A percentile compares a stretch with the other conserved stretches of the same genome.
phyloP scores from a whole-genome alignment of 2,888 invertebrate genomes.

The Bombyx huttoni region DNA sequence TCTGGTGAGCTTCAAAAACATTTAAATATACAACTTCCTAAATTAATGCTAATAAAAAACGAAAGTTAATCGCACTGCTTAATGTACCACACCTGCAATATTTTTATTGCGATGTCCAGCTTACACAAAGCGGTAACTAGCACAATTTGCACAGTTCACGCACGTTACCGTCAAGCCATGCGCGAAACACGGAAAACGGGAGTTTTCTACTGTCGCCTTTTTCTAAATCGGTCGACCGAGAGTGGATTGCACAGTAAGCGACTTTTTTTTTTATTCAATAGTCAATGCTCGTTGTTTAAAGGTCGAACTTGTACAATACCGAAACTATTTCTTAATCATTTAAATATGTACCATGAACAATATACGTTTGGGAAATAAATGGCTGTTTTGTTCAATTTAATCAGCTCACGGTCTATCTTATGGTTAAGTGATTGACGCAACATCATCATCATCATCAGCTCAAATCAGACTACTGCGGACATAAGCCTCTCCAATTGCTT shows the following conservation, averaged over 20 bases:
- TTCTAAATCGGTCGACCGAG: background rate
- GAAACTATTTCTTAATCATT: background rate
- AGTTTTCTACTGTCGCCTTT: background rate
- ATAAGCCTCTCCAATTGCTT: no score
- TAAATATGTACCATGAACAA: background rate
- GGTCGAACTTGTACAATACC: background rate
- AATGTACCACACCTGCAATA: background rate
- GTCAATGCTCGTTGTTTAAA: background rate
- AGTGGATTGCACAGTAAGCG: background rate
- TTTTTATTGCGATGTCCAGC: background rate
- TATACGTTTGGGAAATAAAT: no score
- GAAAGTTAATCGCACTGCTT: no score
- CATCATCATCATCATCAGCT: no score
- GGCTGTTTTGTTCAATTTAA: no score
- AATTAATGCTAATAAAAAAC: no score
- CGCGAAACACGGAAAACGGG: slow-evolving; percentile 7
- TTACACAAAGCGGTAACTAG: slow-evolving; percentile 5
- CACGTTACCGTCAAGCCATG: slow-evolving; percentile 8
- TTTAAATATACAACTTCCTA: no score
- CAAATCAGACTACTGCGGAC: no score
- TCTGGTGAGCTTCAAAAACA: no score
- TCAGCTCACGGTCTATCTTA: no score
- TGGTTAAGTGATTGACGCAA: no score
- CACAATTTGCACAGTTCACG: slow-evolving; percentile 8
- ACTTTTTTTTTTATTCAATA: background rate